Conservation (phyloP, 2,113 vertebrate species). For the Fulmarus glacialis region DNA sequence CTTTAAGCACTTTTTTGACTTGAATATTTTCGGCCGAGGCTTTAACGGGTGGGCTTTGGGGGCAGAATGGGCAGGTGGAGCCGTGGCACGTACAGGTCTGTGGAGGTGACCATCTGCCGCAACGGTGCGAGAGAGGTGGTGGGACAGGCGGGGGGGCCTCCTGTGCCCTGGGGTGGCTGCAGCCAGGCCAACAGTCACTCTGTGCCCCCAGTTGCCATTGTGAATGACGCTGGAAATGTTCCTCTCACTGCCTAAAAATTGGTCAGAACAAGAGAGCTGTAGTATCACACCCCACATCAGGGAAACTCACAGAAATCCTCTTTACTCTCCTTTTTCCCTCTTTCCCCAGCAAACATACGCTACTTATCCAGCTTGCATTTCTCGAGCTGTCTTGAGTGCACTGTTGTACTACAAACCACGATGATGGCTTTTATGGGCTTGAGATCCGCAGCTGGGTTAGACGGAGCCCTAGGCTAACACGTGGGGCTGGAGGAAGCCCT, state of each 20-base stretch:
- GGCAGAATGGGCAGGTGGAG: background rate
- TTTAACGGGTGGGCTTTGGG: background rate
- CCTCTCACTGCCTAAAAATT: background rate
- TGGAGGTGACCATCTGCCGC: background rate
- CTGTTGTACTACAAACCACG: background rate
- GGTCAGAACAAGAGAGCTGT: background rate
- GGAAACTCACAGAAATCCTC: background rate
- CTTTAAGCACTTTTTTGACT: background rate
- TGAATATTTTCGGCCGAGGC: background rate
- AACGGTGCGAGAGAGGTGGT: rapidly evolving
- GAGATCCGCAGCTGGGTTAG: background rate
- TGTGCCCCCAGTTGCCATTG: background rate
- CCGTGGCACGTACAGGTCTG: background rate
- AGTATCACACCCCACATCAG: background rate
- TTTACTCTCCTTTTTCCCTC: background rate
- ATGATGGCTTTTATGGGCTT: background rate
- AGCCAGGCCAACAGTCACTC: background rate
- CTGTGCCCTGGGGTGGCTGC: background rate
- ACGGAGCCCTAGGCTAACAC: rapidly evolving
- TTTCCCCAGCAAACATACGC: background rate
- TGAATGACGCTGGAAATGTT: background rate
- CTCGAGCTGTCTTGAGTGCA: background rate
- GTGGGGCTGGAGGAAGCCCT: background rate
- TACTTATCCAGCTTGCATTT: background rate
- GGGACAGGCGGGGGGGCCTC: background rate